Conservation (phyloP, 2,797 vertebrate species). For the Acipenser ruthenus region DNA sequence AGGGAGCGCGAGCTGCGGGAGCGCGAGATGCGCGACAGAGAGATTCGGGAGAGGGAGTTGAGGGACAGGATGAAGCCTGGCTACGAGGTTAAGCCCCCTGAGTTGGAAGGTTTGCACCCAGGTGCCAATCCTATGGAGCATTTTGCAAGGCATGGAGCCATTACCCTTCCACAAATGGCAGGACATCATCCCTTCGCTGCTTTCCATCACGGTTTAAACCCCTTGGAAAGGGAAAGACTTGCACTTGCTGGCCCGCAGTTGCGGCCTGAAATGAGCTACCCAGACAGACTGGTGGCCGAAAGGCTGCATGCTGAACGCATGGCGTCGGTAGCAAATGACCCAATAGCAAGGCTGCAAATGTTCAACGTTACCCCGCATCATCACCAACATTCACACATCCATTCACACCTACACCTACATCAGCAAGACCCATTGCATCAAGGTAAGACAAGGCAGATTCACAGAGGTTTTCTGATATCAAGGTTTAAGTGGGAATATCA, state of each 20-base stretch:
- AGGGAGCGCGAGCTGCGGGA: conserved; percentile 88
- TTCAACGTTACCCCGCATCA: conserved; percentile 98
- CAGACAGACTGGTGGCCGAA: conserved; percentile 88
- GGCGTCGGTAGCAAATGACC: conserved; percentile 92
- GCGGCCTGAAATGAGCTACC: conserved; percentile 94
- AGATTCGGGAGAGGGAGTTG: conserved; percentile 86
- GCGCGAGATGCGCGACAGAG: conserved; percentile 81
- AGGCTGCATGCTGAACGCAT: conserved; percentile 92
- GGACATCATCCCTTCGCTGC: conserved; percentile 89
- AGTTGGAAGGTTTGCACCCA: conserved; percentile 87
- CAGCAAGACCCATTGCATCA: conserved; percentile 97
- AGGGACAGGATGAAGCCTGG: conserved; percentile 96
- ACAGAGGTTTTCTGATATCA: too few species aligned
- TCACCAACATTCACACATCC: conserved; percentile 98
- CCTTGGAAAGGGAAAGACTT: conserved; percentile 87
- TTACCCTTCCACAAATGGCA: conserved; percentile 80
- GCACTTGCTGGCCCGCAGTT: conserved; percentile 87
- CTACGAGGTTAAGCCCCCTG: conserved; percentile 95
- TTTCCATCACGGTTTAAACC: conserved; percentile 92
- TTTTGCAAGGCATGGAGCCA: conserved; percentile 91
- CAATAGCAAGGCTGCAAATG: conserved; percentile 95
- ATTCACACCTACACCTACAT: conserved; percentile 96
- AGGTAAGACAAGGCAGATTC: conserved; percentile 59
- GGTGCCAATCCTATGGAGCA: conserved; percentile 98
- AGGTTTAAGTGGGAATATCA: too few species aligned